Conservation (phyloP, 2,888 invertebrate species). For the Agonopterix heracliana region DNA sequence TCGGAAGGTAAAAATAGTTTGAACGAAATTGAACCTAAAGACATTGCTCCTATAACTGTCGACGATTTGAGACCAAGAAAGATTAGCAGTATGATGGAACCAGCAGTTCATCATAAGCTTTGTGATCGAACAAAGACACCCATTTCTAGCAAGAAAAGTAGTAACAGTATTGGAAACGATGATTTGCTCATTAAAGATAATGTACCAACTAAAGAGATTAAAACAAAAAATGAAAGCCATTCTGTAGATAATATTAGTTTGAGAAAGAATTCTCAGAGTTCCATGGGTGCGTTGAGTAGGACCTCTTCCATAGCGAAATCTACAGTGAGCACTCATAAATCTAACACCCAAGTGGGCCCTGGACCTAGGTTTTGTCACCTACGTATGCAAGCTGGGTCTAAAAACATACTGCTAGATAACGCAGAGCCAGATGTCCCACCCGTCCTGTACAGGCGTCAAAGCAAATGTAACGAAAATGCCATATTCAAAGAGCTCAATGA, state of each 20-base stretch:
- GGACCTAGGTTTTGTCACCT: slow-evolving; percentile 87
- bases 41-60: slow-evolving; percentile 26
- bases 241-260: slow-evolving; percentile 35
- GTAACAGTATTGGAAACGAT: slow-evolving; percentile 51
- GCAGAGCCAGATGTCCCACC: slow-evolving; percentile 83
- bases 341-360: slow-evolving; percentile 66
- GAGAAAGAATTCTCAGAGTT: slow-evolving; percentile 62
- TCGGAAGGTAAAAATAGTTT: slow-evolving; percentile 29
- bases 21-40: slow-evolving; percentile 32
- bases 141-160: slow-evolving; percentile 62
- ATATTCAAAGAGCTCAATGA: slow-evolving; percentile 65
- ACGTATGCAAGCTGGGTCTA: slow-evolving; percentile 85
- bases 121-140: slow-evolving; percentile 73
- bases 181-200: slow-evolving; percentile 49
- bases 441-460: slow-evolving; percentile 81
- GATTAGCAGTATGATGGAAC: slow-evolving; percentile 53
- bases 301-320: slow-evolving; percentile 69
- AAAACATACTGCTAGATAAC: slow-evolving; percentile 87
- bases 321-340: slow-evolving; percentile 68
- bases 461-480: slow-evolving; percentile 63
- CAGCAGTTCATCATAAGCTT: slow-evolving; percentile 77
- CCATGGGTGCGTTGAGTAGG: slow-evolving; percentile 64
- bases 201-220: slow-evolving; percentile 37
- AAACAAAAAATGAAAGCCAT: slow-evolving; percentile 35
- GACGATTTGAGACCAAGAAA: slow-evolving; percentile 39